phyloP scores from a whole-genome alignment of 2,888 invertebrate species.

The Prionchulus punctatus region DNA sequence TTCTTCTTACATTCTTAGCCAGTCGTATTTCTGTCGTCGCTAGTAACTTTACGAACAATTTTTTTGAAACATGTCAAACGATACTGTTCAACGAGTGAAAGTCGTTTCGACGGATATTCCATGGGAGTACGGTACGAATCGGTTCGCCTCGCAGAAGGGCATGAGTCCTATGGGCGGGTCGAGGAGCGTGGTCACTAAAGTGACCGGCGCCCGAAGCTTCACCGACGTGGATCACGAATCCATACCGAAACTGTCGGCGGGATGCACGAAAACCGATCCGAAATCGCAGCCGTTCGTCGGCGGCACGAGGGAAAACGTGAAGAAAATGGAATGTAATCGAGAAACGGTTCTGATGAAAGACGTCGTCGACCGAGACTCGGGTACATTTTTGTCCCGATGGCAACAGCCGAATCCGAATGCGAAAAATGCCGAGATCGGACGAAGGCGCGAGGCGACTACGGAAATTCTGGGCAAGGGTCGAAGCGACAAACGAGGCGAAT shows the following conservation, averaged over 20 bases:
- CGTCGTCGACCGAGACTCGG: neutral
- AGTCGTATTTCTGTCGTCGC: too few relatives aligned
- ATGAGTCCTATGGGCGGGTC: neutral
- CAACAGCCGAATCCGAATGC: slow-evolving; percentile 19
- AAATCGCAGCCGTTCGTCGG: neutral
- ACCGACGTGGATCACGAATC: neutral
- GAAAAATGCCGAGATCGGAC: slow-evolving; percentile 20
- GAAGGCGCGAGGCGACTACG: slow-evolving; percentile 16
- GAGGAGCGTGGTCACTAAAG: neutral
- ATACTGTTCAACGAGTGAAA: too few relatives aligned
- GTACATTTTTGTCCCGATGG: slow-evolving; percentile 11
- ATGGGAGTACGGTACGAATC: slow-evolving; percentile 27
- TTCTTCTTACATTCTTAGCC: too few relatives aligned
- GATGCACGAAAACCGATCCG: neutral
- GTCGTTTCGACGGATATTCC: too few relatives aligned
- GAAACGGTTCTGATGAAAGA: neutral
- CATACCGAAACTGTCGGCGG: neutral
- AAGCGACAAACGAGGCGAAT: neutral
- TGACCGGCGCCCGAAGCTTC: neutral
- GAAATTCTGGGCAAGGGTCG: neutral
- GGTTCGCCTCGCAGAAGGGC: slow-evolving; percentile 25
- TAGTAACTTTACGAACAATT: too few relatives aligned
- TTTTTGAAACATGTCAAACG: too few relatives aligned
- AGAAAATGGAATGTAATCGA: neutral
- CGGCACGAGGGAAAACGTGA: neutral